Evolutionary conservation across 2,888 invertebrate species (phyloP), one percentile per base, ranked within the genome.

Genomic region (Argyra leucocephala): DNA sequence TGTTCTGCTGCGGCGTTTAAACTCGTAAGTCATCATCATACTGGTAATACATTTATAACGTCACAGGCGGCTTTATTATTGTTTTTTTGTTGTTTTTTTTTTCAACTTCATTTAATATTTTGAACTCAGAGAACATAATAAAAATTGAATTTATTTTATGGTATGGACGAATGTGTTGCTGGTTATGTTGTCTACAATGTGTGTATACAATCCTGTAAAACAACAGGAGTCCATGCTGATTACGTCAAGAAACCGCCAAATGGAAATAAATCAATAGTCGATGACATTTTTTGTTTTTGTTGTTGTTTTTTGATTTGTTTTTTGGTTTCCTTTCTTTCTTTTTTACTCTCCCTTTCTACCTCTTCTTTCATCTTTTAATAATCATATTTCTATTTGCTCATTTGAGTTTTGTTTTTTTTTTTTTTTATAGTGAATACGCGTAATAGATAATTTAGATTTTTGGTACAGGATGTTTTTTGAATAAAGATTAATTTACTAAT

Each of bases 301-400:
- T 57, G 15, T 60, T 7, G 31, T 7, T 31, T 10, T 12, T 48
- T 12, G 5, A 48, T 48, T 37, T 37, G 12, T 37, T 37, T 18
- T 18, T 48, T 4, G 18, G 2, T 48, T 48, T 48, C 18, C 5
- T 48, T 10, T 48, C 15, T 48, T 48, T 15, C 18, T 9, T 18
- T n/a, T 48, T 15, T 48, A 15, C 15, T 24, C 61, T 66, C 61
- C 64, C 58, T 67, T 68, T 70, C 69, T 69, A 65, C 66, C 65
- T 31, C 65, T 31, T 66, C 48, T 68, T 66, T n/a, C n/a, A n/a
- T n/a, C n/a, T n/a, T n/a, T n/a, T n/a, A n/a, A n/a, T n/a, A n/a
- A n/a, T n/a, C n/a, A n/a, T n/a, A n/a, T n/a, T n/a, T n/a, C n/a
- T n/a, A n/a, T n/a, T 70, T 69, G 67, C 68, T 68, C 58, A 36